A percentile compares a stretch with the other conserved stretches of the same genome.
phyloP scores from a whole-genome alignment of 2,113 vertebrate genomes.

The Plecotus auritus region DNA sequence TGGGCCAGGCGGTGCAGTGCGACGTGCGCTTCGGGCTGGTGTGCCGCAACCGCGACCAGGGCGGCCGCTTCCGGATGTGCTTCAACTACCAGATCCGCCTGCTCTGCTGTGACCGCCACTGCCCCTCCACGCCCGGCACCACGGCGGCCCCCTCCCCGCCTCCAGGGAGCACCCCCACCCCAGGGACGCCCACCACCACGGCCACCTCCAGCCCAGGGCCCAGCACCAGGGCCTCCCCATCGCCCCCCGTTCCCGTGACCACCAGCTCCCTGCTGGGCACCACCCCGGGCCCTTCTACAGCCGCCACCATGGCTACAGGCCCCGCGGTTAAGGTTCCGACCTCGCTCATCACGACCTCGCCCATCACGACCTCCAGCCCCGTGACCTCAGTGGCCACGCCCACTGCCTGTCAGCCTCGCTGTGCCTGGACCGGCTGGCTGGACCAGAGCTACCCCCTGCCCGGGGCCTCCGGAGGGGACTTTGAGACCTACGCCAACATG shows the following conservation, averaged over 20 bases:
- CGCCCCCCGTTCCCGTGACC: neutral
- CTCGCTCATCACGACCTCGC: neutral
- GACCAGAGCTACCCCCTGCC: neutral
- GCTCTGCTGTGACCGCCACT: slow-evolving; percentile 70
- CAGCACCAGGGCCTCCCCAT: slow-evolving; percentile 27
- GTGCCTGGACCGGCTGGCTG: neutral
- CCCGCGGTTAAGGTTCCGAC: neutral
- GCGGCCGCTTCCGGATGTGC: neutral
- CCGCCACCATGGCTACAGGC: neutral
- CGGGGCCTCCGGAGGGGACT: neutral
- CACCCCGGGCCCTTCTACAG: neutral
- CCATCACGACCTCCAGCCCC: neutral
- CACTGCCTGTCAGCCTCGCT: neutral
- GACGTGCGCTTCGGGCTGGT: too few relatives aligned
- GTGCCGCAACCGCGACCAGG: slow-evolving; percentile 66
- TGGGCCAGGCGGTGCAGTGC: slow-evolving; percentile 71
- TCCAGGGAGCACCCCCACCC: too few relatives aligned
- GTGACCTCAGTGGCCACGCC: neutral
- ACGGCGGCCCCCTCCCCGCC: too few relatives aligned
- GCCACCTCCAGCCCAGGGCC: too few relatives aligned
- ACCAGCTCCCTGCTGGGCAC: neutral
- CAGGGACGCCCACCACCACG: too few relatives aligned
- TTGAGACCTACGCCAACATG: neutral
- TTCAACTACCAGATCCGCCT: slow-evolving; percentile 70
- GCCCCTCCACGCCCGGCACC: too few relatives aligned